These are phyloP conservation scores for Ellobium chinense DNA, from an alignment of 2,888 invertebrate species.

Conservation along the genomic window DNA sequence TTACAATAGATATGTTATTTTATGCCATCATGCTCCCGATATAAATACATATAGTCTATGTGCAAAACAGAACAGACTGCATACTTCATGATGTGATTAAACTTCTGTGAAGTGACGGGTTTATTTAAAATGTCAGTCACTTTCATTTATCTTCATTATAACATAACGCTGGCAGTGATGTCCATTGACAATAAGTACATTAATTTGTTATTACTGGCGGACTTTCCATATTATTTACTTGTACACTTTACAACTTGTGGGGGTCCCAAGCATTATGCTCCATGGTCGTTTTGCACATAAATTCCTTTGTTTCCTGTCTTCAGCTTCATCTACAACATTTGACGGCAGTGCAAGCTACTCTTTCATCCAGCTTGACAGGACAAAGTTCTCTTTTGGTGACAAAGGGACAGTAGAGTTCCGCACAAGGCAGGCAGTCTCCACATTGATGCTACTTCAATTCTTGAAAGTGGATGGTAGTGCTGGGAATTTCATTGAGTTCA, in stretches of 20 bases:
- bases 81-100: too few species aligned
- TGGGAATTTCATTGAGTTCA: conserved; percentile 62
- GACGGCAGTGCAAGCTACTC: conserved; percentile 64
- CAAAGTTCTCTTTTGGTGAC: conserved; percentile 66
- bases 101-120: too few species aligned
- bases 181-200: too few species aligned
- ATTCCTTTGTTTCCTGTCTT: background rate
- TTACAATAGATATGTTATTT: too few species aligned
- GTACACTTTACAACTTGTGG: background rate
- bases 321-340: conserved; percentile 66
- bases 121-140: too few species aligned
- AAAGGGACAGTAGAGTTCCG: conserved; percentile 66
- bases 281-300: background rate
- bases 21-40: too few species aligned
- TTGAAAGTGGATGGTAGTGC: conserved; percentile 38
- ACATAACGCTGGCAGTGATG: too few species aligned
- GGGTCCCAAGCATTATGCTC: background rate
- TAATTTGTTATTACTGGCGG: too few species aligned
- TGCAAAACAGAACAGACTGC: too few species aligned
- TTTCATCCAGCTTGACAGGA: conserved; percentile 58
- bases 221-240: too few species aligned
- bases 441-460: conserved; percentile 66
- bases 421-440: conserved; percentile 61
- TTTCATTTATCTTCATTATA: too few species aligned
- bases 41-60: too few species aligned